These are phyloP conservation scores for Acestrorhynchus altus DNA, from an alignment of 2,797 vertebrate genomes.

Conservation along the genomic window DNA sequence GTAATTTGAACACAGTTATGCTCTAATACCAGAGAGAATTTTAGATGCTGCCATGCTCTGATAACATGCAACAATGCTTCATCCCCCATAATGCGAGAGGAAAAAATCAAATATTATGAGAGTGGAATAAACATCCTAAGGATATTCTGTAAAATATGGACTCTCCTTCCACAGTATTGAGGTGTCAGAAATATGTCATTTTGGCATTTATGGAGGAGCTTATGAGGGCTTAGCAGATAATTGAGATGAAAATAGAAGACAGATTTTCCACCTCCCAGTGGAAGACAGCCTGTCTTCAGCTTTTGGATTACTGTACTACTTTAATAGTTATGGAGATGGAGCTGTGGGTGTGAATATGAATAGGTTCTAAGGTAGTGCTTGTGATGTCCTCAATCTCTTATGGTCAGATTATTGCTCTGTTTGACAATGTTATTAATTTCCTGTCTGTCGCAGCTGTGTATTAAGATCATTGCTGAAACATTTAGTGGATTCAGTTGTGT, in stretches of 20 bases:
- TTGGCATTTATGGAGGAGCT: conserved; percentile 44
- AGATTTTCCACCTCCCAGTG: conserved; percentile 32
- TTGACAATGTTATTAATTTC: neutral
- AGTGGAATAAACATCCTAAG: conserved; percentile 30
- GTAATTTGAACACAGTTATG: conserved; percentile 44
- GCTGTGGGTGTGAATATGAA: conserved; percentile 43
- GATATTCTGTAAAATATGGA: conserved; percentile 34
- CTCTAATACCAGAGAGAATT: conserved; percentile 38
- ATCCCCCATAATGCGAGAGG: neutral
- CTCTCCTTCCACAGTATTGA: conserved; percentile 17
- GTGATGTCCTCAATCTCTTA: neutral
- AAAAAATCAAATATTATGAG: neutral
- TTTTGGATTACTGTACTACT: conserved; percentile 42
- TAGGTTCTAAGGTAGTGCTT: neutral
- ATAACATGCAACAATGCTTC: conserved; percentile 47
- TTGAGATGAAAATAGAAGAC: conserved; percentile 51
- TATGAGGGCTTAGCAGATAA: conserved; percentile 47
- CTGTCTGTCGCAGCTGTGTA: neutral
- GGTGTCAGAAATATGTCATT: conserved; percentile 51
- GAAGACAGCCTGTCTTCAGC: conserved; percentile 41
- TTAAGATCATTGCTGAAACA: neutral
- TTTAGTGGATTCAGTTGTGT: neutral
- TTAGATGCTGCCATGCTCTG: conserved; percentile 41
- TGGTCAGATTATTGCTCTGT: neutral
- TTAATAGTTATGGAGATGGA: conserved; percentile 44